Conservation (phyloP, 2,113 vertebrate genomes). For the Zosterops lateralis region DNA sequence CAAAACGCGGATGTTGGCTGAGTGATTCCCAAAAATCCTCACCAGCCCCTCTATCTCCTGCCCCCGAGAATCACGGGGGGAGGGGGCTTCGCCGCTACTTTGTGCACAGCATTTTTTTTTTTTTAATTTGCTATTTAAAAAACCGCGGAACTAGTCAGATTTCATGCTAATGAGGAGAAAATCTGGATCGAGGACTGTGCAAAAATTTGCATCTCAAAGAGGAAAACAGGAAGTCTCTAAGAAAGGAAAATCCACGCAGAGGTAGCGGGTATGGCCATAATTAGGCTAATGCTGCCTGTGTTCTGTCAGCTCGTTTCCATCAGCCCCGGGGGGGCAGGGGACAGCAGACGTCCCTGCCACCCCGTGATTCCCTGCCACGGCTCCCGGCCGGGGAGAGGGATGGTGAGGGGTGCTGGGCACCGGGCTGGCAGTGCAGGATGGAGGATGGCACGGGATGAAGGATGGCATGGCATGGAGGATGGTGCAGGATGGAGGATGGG, state of each 20-base stretch:
- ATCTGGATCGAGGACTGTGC: slow-evolving; percentile 60
- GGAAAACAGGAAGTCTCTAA: slow-evolving; percentile 58
- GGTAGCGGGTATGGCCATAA: slow-evolving; percentile 27
- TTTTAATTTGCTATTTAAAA: slow-evolving; percentile 35
- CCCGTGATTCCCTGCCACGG: background rate
- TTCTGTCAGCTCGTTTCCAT: slow-evolving; percentile 43
- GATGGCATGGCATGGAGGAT: background rate
- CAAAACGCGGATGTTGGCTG: background rate
- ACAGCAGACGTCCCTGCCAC: background rate
- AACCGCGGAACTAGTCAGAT: slow-evolving; percentile 50
- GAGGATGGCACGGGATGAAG: rapidly evolving
- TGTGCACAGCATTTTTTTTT: background rate
- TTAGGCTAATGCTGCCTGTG: slow-evolving; percentile 54
- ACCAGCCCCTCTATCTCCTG: background rate
- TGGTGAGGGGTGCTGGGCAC: background rate
- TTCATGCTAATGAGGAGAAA: slow-evolving; percentile 67
- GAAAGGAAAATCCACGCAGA: slow-evolving; percentile 48
- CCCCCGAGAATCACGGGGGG: background rate
- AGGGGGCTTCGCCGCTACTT: background rate
- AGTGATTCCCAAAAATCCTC: background rate
- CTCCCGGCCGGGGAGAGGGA: background rate
- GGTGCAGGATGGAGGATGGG: background rate
- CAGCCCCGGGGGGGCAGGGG: slow-evolving; percentile 23
- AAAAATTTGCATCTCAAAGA: slow-evolving; percentile 72
- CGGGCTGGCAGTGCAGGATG: rapidly evolving